These are phyloP conservation scores for Pyrochroa serraticornis DNA, from an alignment of 2,888 invertebrate species.

Conservation along the genomic window DNA sequence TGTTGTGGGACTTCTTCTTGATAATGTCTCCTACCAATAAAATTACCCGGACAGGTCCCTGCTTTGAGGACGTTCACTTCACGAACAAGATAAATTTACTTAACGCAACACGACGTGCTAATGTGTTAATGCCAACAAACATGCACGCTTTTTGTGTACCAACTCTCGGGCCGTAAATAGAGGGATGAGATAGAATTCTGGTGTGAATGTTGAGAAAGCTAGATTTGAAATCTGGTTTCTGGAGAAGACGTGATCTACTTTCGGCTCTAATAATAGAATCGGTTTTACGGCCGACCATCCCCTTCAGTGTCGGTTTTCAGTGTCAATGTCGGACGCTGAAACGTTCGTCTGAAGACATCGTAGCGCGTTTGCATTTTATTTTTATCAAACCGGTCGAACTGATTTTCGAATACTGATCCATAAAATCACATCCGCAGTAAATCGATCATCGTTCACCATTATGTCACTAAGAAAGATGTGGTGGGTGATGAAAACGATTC, in stretches of 20 bases:
- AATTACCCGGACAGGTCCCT: slow-evolving; percentile 8
- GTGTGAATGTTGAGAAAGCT: not conserved
- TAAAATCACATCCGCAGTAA: too few species aligned
- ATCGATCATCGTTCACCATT: too few species aligned
- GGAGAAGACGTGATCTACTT: not conserved
- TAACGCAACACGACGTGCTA: slow-evolving; percentile 20
- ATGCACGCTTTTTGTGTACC: slow-evolving; percentile 8
- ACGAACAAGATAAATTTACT: slow-evolving; percentile 17
- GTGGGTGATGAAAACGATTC: too few species aligned
- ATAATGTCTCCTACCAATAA: slow-evolving; percentile 19
- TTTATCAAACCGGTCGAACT: too few species aligned
- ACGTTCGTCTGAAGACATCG: not conserved
- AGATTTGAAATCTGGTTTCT: too few species aligned
- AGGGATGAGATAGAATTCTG: not conserved
- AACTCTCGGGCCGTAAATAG: slow-evolving; percentile 1
- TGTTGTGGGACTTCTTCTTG: not conserved
- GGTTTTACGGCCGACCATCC: too few species aligned
- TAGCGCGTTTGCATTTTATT: too few species aligned
- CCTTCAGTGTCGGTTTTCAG: not conserved
- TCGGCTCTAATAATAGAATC: too few species aligned
- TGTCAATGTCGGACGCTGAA: not conserved
- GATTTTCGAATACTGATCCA: too few species aligned
- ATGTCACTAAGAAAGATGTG: too few species aligned
- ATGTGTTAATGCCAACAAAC: slow-evolving; percentile 19
- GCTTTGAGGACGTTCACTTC: slow-evolving; percentile 16